Base-by-base conservation (phyloP, 2,797 vertebrate species). In the Pteronotus mesoamericanus region DNA sequence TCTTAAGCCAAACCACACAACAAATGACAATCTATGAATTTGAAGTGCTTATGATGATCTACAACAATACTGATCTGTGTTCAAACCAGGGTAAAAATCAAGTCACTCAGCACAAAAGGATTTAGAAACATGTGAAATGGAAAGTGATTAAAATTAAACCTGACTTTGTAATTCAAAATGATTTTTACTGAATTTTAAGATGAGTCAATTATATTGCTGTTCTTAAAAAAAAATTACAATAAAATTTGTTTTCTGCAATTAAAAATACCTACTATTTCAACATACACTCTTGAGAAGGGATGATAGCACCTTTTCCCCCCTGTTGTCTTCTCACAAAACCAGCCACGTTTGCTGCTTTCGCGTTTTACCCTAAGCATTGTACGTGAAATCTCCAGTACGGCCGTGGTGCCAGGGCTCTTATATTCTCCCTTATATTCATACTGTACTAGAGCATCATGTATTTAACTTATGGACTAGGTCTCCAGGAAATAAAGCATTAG, bases 181-280 rank as follows among this genome's bases (percentile, higher is more conserved):
- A 19, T 84, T 93, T 85, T 34, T 34, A 93, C 7, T 96, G 51
- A 84, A 94, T 89, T 95, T 91, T 69, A 91, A 84, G 51, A 86
- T 34, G 68, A 82, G 39, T 48, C 64, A 78, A 68, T 55, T 79
- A 37, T 42, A 84, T 66, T 78, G 46, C 22, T 94, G 34, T 87
- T 93, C 51, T 86, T 90, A 24, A 19, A 75, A 34, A 91, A 61
- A 89, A 14, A 51, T 39, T 93, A 57, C 22, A 11, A 11, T 26
- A 64, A 29, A n/a, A n/a, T n/a, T 34, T 34, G 29, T 37, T 86
- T 78, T 94, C 86, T 92, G 59, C 14, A 75, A 53, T 66, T 69
- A n/a, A 64, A 92, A 92, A 68, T 2, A 22, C 14, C n/a, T 57
- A 85, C 26, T 59, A 92, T 26, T 94, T 95, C 57, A 80, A 83